Percentiles rank a stretch among this genome's conserved stretches.
Evolutionary conservation across 2,888 invertebrate genomes (phyloP).

Genomic region (Clusia tigrina): DNA sequence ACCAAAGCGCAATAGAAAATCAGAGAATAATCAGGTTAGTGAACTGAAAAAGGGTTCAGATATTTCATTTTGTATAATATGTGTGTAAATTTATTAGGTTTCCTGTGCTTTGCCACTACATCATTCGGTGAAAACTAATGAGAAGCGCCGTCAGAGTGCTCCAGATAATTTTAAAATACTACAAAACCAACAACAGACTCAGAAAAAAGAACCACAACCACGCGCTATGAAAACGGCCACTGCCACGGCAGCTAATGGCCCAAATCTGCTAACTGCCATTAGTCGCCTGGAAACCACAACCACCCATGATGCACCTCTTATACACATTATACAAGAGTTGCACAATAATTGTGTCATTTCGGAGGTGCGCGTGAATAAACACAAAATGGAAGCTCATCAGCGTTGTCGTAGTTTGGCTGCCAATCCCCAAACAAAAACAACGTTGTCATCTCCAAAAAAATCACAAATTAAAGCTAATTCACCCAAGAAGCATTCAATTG

Average conservation of each 20-base stretch:
- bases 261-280: slow-evolving; percentile 44
- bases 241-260: background rate
- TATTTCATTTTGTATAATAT: background rate
- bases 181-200: slow-evolving; percentile 7
- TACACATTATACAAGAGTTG: slow-evolving; percentile 63
- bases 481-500: slow-evolving; percentile 3
- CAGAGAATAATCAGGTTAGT: slow-evolving; percentile 45
- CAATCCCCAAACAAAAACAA: slow-evolving; percentile 16
- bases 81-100: slow-evolving; percentile 8
- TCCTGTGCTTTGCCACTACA: background rate
- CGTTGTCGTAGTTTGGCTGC: slow-evolving; percentile 21
- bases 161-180: slow-evolving; percentile 31
- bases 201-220: slow-evolving; percentile 7
- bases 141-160: slow-evolving; percentile 33
- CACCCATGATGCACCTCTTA: slow-evolving; percentile 52
- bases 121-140: slow-evolving; percentile 22
- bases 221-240: background rate
- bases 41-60: background rate
- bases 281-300: slow-evolving; percentile 46
- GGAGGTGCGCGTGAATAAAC: slow-evolving; percentile 58
- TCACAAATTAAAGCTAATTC: background rate
- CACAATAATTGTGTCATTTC: slow-evolving; percentile 60
- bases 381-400: slow-evolving; percentile 42
- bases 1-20: slow-evolving; percentile 42
- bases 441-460: slow-evolving; percentile 5